Base-by-base conservation (phyloP, 2,797 vertebrate species). In the Odontamblyopus rebecca region DNA sequence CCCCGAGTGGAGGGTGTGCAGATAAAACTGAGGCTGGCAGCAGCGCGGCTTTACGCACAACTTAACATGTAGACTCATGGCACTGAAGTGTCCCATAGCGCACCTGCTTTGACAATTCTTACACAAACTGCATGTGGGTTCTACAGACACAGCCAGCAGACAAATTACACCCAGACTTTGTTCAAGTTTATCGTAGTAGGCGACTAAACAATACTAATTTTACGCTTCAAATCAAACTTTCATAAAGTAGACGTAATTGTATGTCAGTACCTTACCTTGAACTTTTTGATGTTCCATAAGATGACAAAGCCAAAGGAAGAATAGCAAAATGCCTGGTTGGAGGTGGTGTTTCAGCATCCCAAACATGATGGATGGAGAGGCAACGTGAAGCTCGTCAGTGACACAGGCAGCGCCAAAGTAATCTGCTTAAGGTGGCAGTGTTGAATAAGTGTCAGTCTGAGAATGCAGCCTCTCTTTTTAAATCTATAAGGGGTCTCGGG, bases 391-490 rank as follows among this genome's bases (percentile, higher is more conserved):
- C 86, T 81, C 76, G 53, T 90, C 84, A 83, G 85, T 91, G 85
- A 88, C 85, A 88, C 87, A 79, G 87, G 91, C 88, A 87, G 89
- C 84, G 86, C 87, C 91, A 90, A 93, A 94, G 92, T 94, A 91
- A 93, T 91, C 93, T 94, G 91, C 94, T 94, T 95, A 94, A 89
- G 90, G 91, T 94, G 95, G 95, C 96, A 94, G 95, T 95, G 96
- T 96, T 97, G 96, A 96, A 98, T 98, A 97, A 97, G 96, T 95
- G 96, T 97, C 95, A 95, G 96, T 91, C 95, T 95, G 93, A 93
- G 95, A 95, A 96, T 94, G 96, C 96, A 96, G 96, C 95, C 95
- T 96, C 95, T 95, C 97, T 97, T 97, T 98, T 99, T 99, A 99
- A 99, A 98, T 98, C 95, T 96, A 96, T 96, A 97, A 96, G 95